Base-by-base conservation (phyloP, 1,140 invertebrate genomes). In the Caenorhabditis brenneri region DNA sequence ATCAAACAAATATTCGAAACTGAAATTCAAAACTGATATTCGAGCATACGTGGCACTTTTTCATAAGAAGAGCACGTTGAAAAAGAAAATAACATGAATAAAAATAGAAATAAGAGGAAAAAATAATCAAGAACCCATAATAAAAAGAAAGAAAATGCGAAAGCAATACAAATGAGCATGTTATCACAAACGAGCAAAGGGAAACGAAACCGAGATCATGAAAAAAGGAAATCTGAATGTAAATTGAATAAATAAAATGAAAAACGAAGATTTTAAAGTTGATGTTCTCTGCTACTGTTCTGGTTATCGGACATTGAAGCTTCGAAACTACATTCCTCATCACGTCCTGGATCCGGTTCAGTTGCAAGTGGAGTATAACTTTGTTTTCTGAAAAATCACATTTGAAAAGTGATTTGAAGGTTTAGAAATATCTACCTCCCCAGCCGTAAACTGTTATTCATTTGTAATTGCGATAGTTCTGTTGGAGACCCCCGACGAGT, bases 401-500 rank as follows among this genome's bases (percentile, higher is more conserved):
- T 58, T 29, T 29, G 6, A 2, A n/a, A 9, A 16, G 36, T 4
- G 15, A 1, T 65, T 36, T 36, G 6, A 16, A 33, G 19, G 4
- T 9, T 55, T 0, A 65, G n/a, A 36, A 19, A 27, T 0, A 27
- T 15, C 46, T 22, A 74, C 65, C 65, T 74, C n/a, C 65, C 65
- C 10, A 74, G 65, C 7, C 65, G 65, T 74, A 74, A 74, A 42
- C 65, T 74, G 36, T 74, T 74, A n/a, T 74, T 74, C 36, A 74
- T 42, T 46, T 74, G 65, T 42, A 74, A 42, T 46, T 74, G 65
- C 22, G 65, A 74, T 12, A 74, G n/a, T 46, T 74, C 65, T 5
- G 65, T 74, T 31, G 65, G 65, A 46, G 65, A 74, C 19, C 65
- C 65, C 10, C 65, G 36, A 12, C 65, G 65, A 24, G 65, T 42